Conservation (phyloP, 1,140 invertebrate species). For the Drosophila pruinosa region DNA sequence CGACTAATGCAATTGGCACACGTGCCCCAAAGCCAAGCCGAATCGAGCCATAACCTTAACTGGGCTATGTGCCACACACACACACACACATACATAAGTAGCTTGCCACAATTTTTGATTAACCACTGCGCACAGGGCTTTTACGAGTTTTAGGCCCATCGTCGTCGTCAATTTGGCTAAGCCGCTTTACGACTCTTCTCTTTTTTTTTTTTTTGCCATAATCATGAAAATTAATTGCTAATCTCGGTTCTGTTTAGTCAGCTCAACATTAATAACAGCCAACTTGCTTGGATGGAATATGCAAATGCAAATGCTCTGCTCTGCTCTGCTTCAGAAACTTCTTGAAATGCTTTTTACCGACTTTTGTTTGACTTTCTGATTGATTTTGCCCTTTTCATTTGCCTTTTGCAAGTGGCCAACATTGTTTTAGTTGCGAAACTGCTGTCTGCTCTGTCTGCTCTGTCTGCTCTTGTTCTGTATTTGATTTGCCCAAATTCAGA, state of each 20-base stretch:
- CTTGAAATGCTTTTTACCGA: constrained; percentile 13
- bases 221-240: constrained; percentile 72
- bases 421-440: constrained; percentile 26
- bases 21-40: constrained; percentile 11
- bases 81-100: neutral
- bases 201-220: constrained; percentile 14
- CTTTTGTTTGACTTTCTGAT: constrained; percentile 68
- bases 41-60: constrained; percentile 10
- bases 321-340: constrained; percentile 49
- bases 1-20: constrained; percentile 75
- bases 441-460: no score
- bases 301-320: neutral
- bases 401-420: neutral
- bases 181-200: constrained; percentile 4
- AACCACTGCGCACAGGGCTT: constrained; percentile 6
- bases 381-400: constrained; percentile 44
- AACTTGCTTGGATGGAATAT: no score
- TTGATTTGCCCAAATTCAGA: neutral
- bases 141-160: neutral
- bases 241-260: constrained; percentile 47
- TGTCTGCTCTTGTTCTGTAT: no score
- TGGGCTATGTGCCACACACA: neutral
- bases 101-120: constrained; percentile 1
- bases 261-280: constrained; percentile 49
- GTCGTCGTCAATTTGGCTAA: constrained; percentile 23